Evolutionary conservation across 2,113 vertebrate genomes (phyloP).

Genomic region (Callopanchax toddi): DNA sequence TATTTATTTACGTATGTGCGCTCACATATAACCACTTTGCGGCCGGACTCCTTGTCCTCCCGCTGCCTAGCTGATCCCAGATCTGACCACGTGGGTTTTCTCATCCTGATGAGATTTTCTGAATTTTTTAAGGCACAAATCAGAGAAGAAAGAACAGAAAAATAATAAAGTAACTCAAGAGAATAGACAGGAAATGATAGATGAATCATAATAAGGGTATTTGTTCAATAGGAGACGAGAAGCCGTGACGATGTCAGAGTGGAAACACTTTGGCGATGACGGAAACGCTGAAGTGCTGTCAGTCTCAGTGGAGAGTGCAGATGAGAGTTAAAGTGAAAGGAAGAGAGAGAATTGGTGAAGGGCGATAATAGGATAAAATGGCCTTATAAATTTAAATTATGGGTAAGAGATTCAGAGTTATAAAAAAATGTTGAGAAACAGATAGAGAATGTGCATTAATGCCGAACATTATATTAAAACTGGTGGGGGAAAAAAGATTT

Average conservation of each 20-base stretch:
- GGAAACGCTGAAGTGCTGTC: conserved; percentile 46
- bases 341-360: background rate
- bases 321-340: conserved; percentile 19
- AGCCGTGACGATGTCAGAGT: conserved; percentile 41
- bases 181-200: conserved; percentile 22
- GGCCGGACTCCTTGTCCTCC: too few species aligned
- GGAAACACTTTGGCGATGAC: conserved; percentile 42
- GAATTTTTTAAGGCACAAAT: conserved; percentile 36
- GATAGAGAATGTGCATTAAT: conserved; percentile 61
- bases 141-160: conserved; percentile 2
- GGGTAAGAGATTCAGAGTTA: conserved; percentile 21
- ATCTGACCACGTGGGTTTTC: too few species aligned
- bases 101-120: too few species aligned
- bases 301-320: conserved; percentile 30
- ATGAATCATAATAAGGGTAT: conserved; percentile 33
- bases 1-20: too few species aligned
- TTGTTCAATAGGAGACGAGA: conserved; percentile 40
- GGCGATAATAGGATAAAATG: conserved; percentile 46
- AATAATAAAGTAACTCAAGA: background rate
- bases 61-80: too few species aligned
- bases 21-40: too few species aligned
- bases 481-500: conserved; percentile 21
- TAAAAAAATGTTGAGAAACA: conserved; percentile 19
- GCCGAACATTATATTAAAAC: conserved; percentile 65
- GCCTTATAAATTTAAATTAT: conserved; percentile 12